phyloP scores from a whole-genome alignment of 2,888 invertebrate species.

The Taphrorychus bicolor region DNA sequence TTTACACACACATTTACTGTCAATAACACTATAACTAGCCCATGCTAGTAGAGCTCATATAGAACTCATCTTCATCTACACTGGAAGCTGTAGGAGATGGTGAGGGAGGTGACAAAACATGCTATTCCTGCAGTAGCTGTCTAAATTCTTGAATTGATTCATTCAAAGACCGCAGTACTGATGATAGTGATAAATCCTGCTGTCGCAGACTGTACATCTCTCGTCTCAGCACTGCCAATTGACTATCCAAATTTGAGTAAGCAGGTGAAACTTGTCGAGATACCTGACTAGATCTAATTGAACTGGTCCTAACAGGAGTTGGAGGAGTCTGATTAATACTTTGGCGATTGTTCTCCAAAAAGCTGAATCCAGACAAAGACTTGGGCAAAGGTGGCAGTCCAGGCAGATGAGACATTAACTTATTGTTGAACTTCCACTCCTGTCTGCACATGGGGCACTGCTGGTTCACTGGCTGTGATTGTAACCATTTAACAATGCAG shows the following conservation, averaged over 20 bases:
- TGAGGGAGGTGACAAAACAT: slow-evolving; percentile 63
- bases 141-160: slow-evolving; percentile 91
- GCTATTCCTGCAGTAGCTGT: slow-evolving; percentile 67
- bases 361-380: slow-evolving; percentile 19
- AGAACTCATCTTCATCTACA: slow-evolving; percentile 53
- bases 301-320: slow-evolving; percentile 45
- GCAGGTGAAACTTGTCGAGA: too few species aligned
- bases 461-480: slow-evolving; percentile 87
- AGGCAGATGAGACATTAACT: slow-evolving; percentile 58
- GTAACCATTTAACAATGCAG: slow-evolving; percentile 99
- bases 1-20: background rate
- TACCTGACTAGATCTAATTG: slow-evolving; percentile 44
- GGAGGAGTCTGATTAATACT: too few species aligned
- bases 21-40: slow-evolving; percentile 8
- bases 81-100: slow-evolving; percentile 65
- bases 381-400: slow-evolving; percentile 24
- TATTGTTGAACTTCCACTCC: slow-evolving; percentile 97
- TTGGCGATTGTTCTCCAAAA: background rate
- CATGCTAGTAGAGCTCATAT: slow-evolving; percentile 49
- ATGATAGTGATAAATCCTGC: slow-evolving; percentile 85
- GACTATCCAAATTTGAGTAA: slow-evolving; percentile 15
- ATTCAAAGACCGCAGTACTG: slow-evolving; percentile 90
- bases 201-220: slow-evolving; percentile 81
- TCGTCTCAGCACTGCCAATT: slow-evolving; percentile 12
- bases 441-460: slow-evolving; percentile 98